Percentiles rank a stretch among this genome's conserved stretches.
Evolutionary conservation across 2,888 invertebrate species (phyloP).

Genomic region (Spilosoma lubricipeda): DNA sequence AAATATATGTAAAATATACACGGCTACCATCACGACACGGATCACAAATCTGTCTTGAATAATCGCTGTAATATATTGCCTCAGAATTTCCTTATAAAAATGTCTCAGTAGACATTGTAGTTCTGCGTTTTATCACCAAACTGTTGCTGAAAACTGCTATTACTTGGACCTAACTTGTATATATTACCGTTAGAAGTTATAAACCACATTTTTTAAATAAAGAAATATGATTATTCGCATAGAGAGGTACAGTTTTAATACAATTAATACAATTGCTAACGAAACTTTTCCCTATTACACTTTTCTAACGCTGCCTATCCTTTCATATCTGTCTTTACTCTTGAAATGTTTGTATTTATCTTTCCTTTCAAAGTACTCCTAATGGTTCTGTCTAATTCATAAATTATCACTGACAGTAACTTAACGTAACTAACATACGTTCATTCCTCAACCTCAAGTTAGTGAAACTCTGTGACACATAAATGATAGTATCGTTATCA

Average conservation of each 20-base stretch:
- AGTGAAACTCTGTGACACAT: too few relatives aligned
- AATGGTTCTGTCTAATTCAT: background rate
- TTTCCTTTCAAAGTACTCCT: background rate
- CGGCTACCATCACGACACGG: constrained; percentile 19
- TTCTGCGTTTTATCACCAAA: background rate
- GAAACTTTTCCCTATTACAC: too few relatives aligned
- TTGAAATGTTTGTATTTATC: too few relatives aligned
- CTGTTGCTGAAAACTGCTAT: background rate
- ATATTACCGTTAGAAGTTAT: background rate
- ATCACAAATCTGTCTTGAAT: constrained; percentile 29
- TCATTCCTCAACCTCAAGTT: too few relatives aligned
- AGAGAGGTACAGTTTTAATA: background rate
- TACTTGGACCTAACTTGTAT: background rate
- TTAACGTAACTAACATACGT: too few relatives aligned
- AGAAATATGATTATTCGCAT: background rate
- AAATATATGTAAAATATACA: constrained; percentile 31
- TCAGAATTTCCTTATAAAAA: constrained; percentile 6
- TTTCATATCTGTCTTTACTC: too few relatives aligned
- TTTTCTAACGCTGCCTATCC: too few relatives aligned
- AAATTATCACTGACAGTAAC: too few relatives aligned
- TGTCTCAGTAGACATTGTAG: background rate
- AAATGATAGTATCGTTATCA: too few relatives aligned
- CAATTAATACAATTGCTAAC: too few relatives aligned
- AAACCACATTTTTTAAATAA: too few relatives aligned
- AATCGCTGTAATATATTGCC: constrained; percentile 6